Evolutionary conservation across 2,888 invertebrate genomes (phyloP).

Genomic region (Furcula furcula): DNA sequence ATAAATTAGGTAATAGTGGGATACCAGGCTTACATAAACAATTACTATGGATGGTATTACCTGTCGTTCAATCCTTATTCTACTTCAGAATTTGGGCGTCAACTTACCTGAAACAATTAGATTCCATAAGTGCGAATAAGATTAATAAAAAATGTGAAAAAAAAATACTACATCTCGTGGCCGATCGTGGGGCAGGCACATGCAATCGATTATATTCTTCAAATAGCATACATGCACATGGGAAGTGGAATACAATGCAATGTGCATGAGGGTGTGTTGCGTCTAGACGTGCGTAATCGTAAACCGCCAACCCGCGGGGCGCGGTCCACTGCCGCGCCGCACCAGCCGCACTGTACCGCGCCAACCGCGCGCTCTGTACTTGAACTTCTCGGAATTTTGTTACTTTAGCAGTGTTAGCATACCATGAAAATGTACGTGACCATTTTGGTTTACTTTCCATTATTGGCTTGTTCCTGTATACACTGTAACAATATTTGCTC

Average conservation of each 20-base stretch:
- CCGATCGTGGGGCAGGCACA: background rate
- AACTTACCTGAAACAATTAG: background rate
- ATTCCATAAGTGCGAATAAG: background rate
- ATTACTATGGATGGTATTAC: too few relatives aligned
- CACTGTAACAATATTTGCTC: background rate
- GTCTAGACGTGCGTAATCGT: constrained; percentile 56
- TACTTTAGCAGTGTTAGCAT: constrained; percentile 4
- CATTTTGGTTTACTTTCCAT: constrained; percentile 1
- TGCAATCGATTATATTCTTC: background rate
- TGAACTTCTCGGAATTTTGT: constrained; percentile 12
- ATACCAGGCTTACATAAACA: too few relatives aligned
- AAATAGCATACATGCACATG: background rate
- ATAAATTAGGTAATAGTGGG: too few relatives aligned
- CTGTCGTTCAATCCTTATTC: too few relatives aligned
- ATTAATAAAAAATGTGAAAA: too few relatives aligned
- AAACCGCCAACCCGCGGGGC: constrained; percentile 16
- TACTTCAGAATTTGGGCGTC: too few relatives aligned
- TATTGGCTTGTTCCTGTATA: constrained; percentile 2
- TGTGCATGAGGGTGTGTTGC: constrained; percentile 13
- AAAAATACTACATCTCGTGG: too few relatives aligned
- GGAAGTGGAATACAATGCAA: constrained; percentile 13
- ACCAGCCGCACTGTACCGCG: background rate
- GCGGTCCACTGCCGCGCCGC: constrained; percentile 4
- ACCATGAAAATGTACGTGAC: constrained; percentile 5
- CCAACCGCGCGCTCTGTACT: too few relatives aligned